Base-by-base conservation (phyloP, 2,797 vertebrate species). In the Choloepus didactylus region DNA sequence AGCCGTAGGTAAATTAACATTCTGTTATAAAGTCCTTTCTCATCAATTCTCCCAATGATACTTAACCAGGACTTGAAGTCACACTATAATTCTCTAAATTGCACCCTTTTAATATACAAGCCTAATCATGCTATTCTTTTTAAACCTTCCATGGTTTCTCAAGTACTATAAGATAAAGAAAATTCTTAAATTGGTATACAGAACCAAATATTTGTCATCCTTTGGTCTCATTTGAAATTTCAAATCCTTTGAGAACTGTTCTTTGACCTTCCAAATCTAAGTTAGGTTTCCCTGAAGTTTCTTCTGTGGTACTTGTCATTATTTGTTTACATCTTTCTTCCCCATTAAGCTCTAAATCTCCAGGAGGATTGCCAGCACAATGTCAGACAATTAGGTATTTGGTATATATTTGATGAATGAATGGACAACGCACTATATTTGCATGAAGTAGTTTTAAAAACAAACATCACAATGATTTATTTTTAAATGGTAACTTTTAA, bases 401-500 rank as follows among this genome's bases (percentile, higher is more conserved):
- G 1, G 75, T 75, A 92, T 31, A 81, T 44, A 60, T 75, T 21
- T 41, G 29, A 69, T 54, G 27, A n/a, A 54, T 62, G 18, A 82
- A 91, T 67, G 88, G 89, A 87, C n/a, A 51, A 92, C 83, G 23
- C 49, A 69, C 27, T 87, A 64, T 4, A 54, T 82, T 82, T 88
- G 54, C 54, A 91, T n/a, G n/a, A 76, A 87, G 35, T 87, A 76
- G 60, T 69, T 44, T 82, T 85, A 72, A 95, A 96, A 96, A 90
- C 35, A 97, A 97, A 89, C 41, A 88, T 67, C 89, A 92, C 62
- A 93, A 91, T 31, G 54, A 15, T 72, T 84, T 93, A 93, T 69
- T 49, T 83, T 92, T n/a, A 82, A 94, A 80, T 49, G 54, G 41
- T 41, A 87, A 60, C 56, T 94, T 97, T 97, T 90, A 96, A 91